Percentiles rank a stretch among this genome's conserved stretches.
These are phyloP conservation scores for Scaptomyza caliginosa DNA, from an alignment of 2,888 invertebrate species.

Conservation along the genomic window DNA sequence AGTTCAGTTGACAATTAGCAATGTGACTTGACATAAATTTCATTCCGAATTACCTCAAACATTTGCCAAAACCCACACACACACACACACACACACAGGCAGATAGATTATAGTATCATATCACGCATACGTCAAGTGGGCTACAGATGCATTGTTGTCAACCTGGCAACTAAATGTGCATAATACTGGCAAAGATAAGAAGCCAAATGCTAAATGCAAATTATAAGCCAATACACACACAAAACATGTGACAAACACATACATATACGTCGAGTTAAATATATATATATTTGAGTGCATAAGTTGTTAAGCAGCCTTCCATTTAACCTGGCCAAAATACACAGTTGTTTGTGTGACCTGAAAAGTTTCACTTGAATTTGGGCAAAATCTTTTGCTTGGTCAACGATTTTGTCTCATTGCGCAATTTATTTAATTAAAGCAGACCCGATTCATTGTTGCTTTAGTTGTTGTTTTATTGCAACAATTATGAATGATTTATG, in stretches of 20 bases:
- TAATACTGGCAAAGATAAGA: constrained; percentile 52
- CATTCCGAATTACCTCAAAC: constrained; percentile 44
- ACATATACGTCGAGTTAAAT: constrained; percentile 14
- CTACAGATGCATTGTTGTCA: constrained; percentile 59
- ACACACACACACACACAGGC: not conserved
- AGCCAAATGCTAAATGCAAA: constrained; percentile 38
- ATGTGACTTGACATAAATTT: constrained; percentile 65
- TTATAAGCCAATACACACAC: constrained; percentile 35
- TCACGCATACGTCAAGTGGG: constrained; percentile 52
- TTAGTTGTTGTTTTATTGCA: constrained; percentile 31
- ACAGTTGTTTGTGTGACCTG: constrained; percentile 21
- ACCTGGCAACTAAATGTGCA: constrained; percentile 69
- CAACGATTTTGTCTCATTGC: constrained; percentile 17
- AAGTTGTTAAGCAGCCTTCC: constrained; percentile 53
- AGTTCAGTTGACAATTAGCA: constrained; percentile 64
- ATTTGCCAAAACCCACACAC: constrained; percentile 38
- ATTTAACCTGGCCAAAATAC: constrained; percentile 1
- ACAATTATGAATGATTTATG: constrained; percentile 75
- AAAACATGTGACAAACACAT: constrained; percentile 9
- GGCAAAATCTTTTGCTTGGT: constrained; percentile 43
- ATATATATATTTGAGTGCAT: constrained; percentile 15
- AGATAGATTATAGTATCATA: constrained; percentile 20
- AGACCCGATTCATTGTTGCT: constrained; percentile 7
- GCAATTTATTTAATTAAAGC: constrained; percentile 67
- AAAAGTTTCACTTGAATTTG: constrained; percentile 43